Percentiles rank a stretch among this genome's conserved stretches.
Evolutionary conservation across 1,140 invertebrate genomes (phyloP).

Genomic region (Rhopalosiphum padi): DNA sequence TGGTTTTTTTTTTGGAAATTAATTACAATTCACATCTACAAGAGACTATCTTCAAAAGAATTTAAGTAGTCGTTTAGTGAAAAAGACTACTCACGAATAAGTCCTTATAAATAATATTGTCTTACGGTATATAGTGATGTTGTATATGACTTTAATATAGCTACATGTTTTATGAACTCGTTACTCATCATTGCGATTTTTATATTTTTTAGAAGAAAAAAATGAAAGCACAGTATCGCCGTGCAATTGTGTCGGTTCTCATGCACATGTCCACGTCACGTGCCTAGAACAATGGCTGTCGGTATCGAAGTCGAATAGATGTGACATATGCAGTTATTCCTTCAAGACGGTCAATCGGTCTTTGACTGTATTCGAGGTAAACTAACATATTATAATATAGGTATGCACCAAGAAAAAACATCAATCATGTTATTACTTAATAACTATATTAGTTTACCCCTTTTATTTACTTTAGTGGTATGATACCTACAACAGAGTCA

Average conservation of each 20-base stretch:
- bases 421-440: neutral
- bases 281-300: conserved; percentile 30
- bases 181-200: neutral
- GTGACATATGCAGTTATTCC: conserved; percentile 17
- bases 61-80: too few relatives aligned
- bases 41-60: too few relatives aligned
- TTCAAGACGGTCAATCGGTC: neutral
- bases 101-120: neutral
- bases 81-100: too few relatives aligned
- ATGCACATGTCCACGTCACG: neutral
- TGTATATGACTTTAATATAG: neutral
- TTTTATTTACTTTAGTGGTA: neutral
- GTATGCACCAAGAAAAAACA: neutral
- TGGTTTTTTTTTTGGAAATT: too few relatives aligned
- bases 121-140: neutral
- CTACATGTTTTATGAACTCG: neutral
- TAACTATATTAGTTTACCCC: neutral
- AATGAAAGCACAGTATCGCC: neutral
- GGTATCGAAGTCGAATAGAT: neutral
- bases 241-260: conserved; percentile 27
- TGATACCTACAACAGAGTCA: neutral
- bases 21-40: too few relatives aligned
- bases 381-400: neutral
- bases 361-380: conserved; percentile 19
- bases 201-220: conserved; percentile 3